Evolutionary conservation across 2,113 vertebrate genomes (phyloP).

Genomic region (Vulpes lagopus): DNA sequence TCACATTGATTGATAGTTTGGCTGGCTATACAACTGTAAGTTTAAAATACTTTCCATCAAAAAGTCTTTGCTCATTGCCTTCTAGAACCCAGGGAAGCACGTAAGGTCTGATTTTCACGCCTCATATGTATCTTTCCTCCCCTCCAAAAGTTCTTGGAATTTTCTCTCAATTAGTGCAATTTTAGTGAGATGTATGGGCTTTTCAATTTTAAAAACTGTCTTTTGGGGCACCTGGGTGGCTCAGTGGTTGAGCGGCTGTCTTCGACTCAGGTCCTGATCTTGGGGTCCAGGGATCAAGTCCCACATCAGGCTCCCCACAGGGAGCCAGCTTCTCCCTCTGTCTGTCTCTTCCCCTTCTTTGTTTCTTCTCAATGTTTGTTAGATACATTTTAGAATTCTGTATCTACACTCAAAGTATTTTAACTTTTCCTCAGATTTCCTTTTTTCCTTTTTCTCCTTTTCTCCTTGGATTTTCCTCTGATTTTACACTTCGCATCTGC

Average conservation of each 20-base stretch:
- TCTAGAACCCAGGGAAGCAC: background rate
- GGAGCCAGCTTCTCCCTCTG: too few species aligned
- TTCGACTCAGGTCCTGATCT: too few species aligned
- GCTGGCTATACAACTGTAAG: background rate
- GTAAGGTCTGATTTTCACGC: background rate
- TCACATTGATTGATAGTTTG: constrained; percentile 20
- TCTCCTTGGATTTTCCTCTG: background rate
- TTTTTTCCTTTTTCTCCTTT: background rate
- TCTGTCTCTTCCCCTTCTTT: background rate
- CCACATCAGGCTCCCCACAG: too few species aligned
- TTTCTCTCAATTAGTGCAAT: constrained; percentile 24
- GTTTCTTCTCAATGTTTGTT: background rate
- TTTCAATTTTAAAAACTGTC: background rate
- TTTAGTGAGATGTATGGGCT: background rate
- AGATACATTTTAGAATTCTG: background rate
- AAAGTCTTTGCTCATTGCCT: background rate
- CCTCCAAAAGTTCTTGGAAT: background rate
- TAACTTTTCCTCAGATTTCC: background rate
- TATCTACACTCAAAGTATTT: background rate
- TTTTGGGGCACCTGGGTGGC: background rate
- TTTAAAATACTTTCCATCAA: constrained; percentile 41
- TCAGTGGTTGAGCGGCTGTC: too few species aligned
- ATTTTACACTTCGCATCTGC: background rate
- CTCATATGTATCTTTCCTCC: background rate
- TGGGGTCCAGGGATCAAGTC: too few species aligned